A percentile compares a stretch with the other conserved stretches of the same genome.
Conservation (phyloP, 23 tunicate species). For the Ciona savignyi region DNA sequence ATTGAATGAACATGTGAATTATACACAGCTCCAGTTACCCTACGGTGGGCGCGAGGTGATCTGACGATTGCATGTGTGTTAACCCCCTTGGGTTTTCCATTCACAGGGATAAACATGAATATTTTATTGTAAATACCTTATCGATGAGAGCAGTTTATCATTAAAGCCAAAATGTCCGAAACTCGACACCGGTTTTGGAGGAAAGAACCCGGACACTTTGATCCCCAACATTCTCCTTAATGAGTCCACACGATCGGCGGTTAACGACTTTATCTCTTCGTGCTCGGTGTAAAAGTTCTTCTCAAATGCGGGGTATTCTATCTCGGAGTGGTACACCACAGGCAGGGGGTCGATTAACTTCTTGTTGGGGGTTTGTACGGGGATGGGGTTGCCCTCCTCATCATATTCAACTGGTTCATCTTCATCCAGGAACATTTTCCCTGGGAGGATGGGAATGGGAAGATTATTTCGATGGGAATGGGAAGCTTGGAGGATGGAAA, state of each 20-base stretch:
- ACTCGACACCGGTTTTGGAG: conserved; percentile 86
- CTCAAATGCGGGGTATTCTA: conserved; percentile 75
- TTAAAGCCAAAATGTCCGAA: conserved; percentile 89
- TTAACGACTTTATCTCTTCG: conserved; percentile 43
- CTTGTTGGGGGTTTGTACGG: conserved; percentile 38
- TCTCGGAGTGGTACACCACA: conserved; percentile 85
- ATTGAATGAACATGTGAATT: too few relatives aligned
- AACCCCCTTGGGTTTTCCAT: too few relatives aligned
- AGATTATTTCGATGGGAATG: too few relatives aligned
- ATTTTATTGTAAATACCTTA: too few relatives aligned
- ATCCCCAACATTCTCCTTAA: conserved; percentile 58
- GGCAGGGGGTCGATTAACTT: conserved; percentile 85
- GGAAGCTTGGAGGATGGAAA: too few relatives aligned
- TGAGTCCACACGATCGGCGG: conserved; percentile 18
- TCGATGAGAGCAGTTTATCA: conserved; percentile 52
- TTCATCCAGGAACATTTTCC: conserved; percentile 74
- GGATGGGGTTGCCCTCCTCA: conserved; percentile 86
- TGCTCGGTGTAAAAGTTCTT: conserved; percentile 88
- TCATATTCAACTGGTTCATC: conserved; percentile 83
- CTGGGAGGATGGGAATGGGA: too few relatives aligned
- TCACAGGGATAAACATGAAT: too few relatives aligned
- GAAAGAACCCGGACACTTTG: conserved; percentile 66
- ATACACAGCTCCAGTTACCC: too few relatives aligned
- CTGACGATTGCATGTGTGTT: too few relatives aligned
- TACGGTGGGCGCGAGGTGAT: too few relatives aligned